phyloP scores from a whole-genome alignment of 1,140 invertebrate genomes.

The Zelostemma sp. region DNA sequence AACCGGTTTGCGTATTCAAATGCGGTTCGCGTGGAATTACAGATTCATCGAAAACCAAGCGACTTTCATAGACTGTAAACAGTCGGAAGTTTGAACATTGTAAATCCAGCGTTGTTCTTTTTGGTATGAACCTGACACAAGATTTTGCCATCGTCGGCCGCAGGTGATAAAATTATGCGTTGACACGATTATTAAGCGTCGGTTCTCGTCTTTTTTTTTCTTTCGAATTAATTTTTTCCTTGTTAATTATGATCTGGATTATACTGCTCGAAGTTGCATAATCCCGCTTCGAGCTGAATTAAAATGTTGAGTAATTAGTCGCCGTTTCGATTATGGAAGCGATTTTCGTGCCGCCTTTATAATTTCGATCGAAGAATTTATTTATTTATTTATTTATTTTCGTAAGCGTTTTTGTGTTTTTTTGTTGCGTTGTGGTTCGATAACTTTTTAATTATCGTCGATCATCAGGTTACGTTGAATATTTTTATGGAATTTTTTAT shows the following conservation, averaged over 20 bases:
- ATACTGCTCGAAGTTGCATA: background rate
- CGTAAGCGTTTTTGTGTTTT: too few species aligned
- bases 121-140: too few species aligned
- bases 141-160: too few species aligned
- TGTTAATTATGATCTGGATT: background rate
- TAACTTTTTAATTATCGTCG: too few species aligned
- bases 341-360: background rate
- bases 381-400: too few species aligned
- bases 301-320: constrained; percentile 5
- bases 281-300: background rate
- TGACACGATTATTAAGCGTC: too few species aligned
- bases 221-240: too few species aligned
- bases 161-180: too few species aligned
- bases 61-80: constrained; percentile 36
- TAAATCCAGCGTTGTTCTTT: too few species aligned
- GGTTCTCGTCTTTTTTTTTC: too few species aligned
- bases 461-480: constrained; percentile 26
- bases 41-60: constrained; percentile 26
- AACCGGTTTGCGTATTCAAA: constrained; percentile 36
- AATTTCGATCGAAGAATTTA: background rate
- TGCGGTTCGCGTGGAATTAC: constrained; percentile 28
- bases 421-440: too few species aligned
- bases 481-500: constrained; percentile 39
- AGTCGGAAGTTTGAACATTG: constrained; percentile 21
- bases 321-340: background rate